Percentiles rank a stretch among this genome's conserved stretches.
Conservation (phyloP, 2,797 vertebrate species). For the Diceros bicornis region DNA sequence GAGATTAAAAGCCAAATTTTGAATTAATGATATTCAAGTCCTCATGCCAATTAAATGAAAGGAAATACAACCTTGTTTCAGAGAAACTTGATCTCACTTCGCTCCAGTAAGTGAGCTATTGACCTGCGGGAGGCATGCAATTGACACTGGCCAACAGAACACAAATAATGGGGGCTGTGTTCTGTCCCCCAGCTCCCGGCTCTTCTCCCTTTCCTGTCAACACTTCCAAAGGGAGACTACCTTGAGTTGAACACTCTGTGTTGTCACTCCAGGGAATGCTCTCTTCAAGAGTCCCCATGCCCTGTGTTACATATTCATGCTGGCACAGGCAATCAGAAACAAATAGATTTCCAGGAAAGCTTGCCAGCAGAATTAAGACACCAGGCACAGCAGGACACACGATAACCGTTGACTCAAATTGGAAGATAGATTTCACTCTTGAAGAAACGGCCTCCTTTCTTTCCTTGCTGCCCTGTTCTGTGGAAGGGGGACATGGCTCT, state of each 20-base stretch:
- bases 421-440: slow-evolving; percentile 6
- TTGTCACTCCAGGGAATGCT: too few relatives aligned
- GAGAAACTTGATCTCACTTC: background rate
- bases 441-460: background rate
- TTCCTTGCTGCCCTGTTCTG: background rate
- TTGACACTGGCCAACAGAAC: background rate
- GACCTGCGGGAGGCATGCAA: background rate
- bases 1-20: background rate
- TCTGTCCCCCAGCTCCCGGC: rapidly evolving
- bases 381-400: background rate
- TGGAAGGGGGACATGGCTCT: rapidly evolving
- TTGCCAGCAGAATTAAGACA: background rate
- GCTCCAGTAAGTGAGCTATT: too few relatives aligned
- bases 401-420: background rate
- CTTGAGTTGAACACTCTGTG: background rate
- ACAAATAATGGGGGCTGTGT: rapidly evolving
- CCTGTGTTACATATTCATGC: background rate
- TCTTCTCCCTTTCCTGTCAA: rapidly evolving
- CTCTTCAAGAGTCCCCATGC: background rate
- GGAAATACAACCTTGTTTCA: background rate
- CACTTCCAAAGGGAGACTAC: background rate
- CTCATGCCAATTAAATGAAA: background rate
- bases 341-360: background rate
- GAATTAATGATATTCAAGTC: background rate
- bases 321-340: background rate